A percentile compares a stretch with the other conserved stretches of the same genome.
phyloP scores from a whole-genome alignment of 2,888 invertebrate genomes.

The Tetragonula carbonaria region DNA sequence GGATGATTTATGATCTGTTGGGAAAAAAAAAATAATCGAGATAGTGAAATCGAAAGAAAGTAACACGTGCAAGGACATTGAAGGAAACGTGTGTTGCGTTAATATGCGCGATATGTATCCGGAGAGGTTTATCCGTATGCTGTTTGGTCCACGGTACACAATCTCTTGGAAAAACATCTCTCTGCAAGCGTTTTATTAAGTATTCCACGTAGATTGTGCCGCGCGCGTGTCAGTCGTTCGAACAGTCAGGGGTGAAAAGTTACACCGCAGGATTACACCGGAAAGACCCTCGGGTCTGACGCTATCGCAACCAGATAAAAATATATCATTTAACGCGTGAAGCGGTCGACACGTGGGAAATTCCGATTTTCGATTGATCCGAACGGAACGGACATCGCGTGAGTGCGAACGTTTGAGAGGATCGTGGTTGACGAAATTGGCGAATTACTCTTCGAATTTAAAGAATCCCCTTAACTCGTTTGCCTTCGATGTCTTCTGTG shows the following conservation, averaged over 20 bases:
- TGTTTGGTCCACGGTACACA: conserved; percentile 49
- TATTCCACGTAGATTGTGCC: conserved; percentile 57
- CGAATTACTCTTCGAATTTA: not conserved
- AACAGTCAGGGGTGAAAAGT: conserved; percentile 57
- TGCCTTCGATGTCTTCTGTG: not conserved
- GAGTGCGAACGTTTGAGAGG: not conserved
- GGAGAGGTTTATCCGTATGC: conserved; percentile 28
- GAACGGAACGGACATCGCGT: not conserved
- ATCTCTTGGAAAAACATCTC: conserved; percentile 51
- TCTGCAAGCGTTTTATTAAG: conserved; percentile 55
- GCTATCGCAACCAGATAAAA: conserved; percentile 56
- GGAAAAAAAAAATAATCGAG: conserved; percentile 13
- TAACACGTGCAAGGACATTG: conserved; percentile 1
- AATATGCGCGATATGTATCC: conserved; percentile 47
- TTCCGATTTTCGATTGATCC: conserved; percentile 25
- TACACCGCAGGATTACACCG: conserved; percentile 56
- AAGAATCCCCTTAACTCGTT: not conserved
- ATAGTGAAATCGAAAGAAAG: conserved; percentile 14
- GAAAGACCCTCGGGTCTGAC: conserved; percentile 42
- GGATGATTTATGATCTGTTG: conserved; percentile 13
- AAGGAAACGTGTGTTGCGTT: conserved; percentile 19
- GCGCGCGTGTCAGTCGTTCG: conserved; percentile 61
- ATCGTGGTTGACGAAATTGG: not conserved
- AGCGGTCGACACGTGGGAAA: conserved; percentile 59
- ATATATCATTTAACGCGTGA: conserved; percentile 61